A percentile compares a stretch with the other conserved stretches of the same genome.
These are phyloP conservation scores for Chymomyza costata DNA, from an alignment of 1,140 invertebrate species.

Conservation along the genomic window DNA sequence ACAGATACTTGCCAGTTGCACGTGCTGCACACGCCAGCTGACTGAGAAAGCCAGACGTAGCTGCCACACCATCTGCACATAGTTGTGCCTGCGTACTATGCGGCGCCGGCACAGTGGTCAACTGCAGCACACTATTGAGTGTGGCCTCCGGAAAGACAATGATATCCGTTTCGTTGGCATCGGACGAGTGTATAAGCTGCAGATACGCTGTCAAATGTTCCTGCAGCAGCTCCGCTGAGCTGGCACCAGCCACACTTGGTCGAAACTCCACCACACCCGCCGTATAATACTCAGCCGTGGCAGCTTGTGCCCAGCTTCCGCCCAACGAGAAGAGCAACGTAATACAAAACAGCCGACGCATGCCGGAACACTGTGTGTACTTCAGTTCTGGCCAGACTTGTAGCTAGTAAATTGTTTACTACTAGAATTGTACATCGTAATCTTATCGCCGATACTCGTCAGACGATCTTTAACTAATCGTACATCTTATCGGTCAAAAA, in stretches of 20 bases:
- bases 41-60: constrained; percentile 31
- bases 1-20: constrained; percentile 76
- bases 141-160: constrained; percentile 88
- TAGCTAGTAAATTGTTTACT: no score
- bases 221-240: constrained; percentile 36
- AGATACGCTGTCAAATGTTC: constrained; percentile 54
- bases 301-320: not conserved
- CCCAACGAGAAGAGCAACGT: not conserved
- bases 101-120: constrained; percentile 46
- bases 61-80: constrained; percentile 13
- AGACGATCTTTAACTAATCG: no score
- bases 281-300: constrained; percentile 67
- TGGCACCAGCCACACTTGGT: constrained; percentile 24
- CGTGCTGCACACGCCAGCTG: constrained; percentile 53
- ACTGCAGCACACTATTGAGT: constrained; percentile 62
- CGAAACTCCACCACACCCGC: constrained; percentile 77
- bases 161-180: constrained; percentile 79
- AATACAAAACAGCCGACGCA: no score
- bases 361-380: no score
- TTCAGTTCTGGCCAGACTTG: no score
- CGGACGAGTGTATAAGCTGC: constrained; percentile 31
- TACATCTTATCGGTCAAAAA: no score
- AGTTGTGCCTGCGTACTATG: constrained; percentile 9
- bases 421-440: no score
- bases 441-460: no score